Conservation (phyloP, 2,797 vertebrate species). For the Sebastes minor region DNA sequence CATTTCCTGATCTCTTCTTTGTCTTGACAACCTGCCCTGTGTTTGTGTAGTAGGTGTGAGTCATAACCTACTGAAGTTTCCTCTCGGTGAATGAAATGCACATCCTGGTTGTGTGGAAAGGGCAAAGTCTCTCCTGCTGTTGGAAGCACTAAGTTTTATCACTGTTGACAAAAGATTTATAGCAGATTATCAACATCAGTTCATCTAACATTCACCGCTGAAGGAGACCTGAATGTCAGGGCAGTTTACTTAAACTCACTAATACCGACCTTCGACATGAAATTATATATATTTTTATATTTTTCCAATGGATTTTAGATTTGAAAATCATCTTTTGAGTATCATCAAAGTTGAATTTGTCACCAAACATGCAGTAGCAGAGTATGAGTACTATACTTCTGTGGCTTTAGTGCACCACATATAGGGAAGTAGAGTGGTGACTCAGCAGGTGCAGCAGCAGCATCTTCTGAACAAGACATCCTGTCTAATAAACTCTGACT, state of each 20-base stretch:
- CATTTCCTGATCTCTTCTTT: not conserved
- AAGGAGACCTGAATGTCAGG: constrained; percentile 9
- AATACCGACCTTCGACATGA: not conserved
- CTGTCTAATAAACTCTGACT: constrained; percentile 20
- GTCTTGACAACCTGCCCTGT: not conserved
- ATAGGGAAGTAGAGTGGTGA: constrained; percentile 39
- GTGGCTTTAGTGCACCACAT: not conserved
- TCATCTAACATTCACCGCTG: not conserved
- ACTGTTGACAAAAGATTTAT: constrained; percentile 59
- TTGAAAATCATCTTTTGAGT: not conserved
- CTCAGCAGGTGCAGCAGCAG: constrained; percentile 38
- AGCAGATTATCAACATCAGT: constrained; percentile 11
- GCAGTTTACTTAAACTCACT: not conserved
- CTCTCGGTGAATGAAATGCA: constrained; percentile 14
- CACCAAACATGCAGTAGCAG: not conserved
- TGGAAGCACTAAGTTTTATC: constrained; percentile 16
- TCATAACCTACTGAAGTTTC: not conserved
- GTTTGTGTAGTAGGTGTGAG: not conserved
- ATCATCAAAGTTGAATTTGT: not conserved
- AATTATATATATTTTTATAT: not conserved
- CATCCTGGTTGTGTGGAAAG: constrained; percentile 37
- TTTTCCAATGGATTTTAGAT: not conserved
- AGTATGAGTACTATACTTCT: not conserved
- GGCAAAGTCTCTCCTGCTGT: constrained; percentile 47
- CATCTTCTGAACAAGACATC: not conserved